Percentiles rank a stretch among this genome's conserved stretches.
Conservation (phyloP, 2,113 vertebrate genomes). For the Myiozetetes cayanensis region DNA sequence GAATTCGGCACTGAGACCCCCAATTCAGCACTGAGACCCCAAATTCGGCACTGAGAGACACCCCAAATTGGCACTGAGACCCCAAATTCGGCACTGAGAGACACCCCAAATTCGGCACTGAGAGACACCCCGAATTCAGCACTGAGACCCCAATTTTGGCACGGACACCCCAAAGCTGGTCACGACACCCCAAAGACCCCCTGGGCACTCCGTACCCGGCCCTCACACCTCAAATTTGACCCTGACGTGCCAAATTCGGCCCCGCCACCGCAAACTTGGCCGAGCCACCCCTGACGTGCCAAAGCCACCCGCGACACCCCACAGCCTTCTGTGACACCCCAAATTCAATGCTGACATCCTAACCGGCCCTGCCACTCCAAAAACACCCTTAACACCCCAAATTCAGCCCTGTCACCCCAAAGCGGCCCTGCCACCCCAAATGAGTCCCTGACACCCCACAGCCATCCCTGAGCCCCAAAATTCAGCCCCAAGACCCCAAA, state of each 20-base stretch:
- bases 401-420: neutral
- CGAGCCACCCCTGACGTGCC: too few species aligned
- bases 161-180: too few species aligned
- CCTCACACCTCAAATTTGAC: neutral
- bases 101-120: too few species aligned
- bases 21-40: neutral
- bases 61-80: too few species aligned
- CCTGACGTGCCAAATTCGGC: neutral
- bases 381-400: neutral
- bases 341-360: neutral
- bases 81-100: too few species aligned
- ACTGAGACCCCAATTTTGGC: neutral
- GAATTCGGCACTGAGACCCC: too few species aligned
- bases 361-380: neutral
- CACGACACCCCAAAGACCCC: too few species aligned
- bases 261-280: neutral
- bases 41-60: too few species aligned
- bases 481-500: neutral
- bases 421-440: neutral
- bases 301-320: neutral
- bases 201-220: neutral
- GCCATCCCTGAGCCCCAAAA: neutral
- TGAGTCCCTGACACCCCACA: accelerated
- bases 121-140: neutral
- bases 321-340: neutral